Percentiles rank a stretch among this genome's conserved stretches.
Evolutionary conservation across 2,797 vertebrate species (phyloP).

Genomic region (Melanotaenia maccullochi): DNA sequence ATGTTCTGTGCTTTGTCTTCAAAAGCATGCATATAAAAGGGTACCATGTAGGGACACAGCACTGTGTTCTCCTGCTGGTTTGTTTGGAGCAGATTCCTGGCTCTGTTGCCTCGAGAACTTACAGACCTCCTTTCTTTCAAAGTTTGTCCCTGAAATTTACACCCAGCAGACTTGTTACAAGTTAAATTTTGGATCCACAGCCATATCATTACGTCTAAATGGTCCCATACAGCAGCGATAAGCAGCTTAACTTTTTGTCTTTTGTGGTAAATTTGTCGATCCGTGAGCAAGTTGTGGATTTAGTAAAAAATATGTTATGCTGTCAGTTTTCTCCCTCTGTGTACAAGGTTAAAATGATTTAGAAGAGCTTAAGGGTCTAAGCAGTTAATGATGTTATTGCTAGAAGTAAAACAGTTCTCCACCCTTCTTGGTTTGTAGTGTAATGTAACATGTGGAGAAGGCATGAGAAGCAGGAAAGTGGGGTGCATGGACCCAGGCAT

Average conservation of each 20-base stretch:
- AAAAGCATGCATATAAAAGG: conserved; percentile 51
- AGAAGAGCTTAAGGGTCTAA: conserved; percentile 22
- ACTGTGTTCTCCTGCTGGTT: conserved; percentile 50
- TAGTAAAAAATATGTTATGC: not conserved
- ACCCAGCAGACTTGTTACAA: conserved; percentile 14
- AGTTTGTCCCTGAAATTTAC: conserved; percentile 23
- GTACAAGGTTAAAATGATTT: conserved; percentile 2
- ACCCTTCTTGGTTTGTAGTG: conserved; percentile 79
- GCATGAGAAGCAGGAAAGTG: conserved; percentile 78
- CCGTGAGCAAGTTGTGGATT: not conserved
- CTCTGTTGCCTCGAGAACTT: conserved; percentile 47
- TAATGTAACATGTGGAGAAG: conserved; percentile 83
- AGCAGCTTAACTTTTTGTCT: conserved; percentile 20
- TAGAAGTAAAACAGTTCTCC: not conserved
- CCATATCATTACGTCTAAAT: conserved; percentile 32
- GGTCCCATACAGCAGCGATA: conserved; percentile 32
- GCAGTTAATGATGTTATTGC: conserved; percentile 17
- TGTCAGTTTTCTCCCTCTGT: not conserved
- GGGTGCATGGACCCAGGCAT: conserved; percentile 79
- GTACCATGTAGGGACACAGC: conserved; percentile 62
- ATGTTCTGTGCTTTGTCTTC: conserved; percentile 51
- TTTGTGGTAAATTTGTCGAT: conserved; percentile 3
- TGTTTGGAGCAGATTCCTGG: conserved; percentile 60
- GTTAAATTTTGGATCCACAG: conserved; percentile 25
- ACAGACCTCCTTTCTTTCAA: conserved; percentile 15